These are phyloP conservation scores for Lucinisca nassula DNA, from an alignment of 2,888 invertebrate species.

Conservation along the genomic window DNA sequence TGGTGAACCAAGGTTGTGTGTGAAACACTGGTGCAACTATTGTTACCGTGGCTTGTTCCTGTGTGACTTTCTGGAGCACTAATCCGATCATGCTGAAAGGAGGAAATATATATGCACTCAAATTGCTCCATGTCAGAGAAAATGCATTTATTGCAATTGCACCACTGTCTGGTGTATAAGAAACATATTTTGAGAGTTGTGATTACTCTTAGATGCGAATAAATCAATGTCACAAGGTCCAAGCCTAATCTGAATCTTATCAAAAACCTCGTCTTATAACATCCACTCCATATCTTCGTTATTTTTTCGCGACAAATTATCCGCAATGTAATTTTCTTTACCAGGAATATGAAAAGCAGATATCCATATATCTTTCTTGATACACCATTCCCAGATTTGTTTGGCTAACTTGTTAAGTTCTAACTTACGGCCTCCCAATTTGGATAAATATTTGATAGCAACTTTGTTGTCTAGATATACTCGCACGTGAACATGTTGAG, in stretches of 20 bases:
- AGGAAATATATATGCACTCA: conserved; percentile 47
- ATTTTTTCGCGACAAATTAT: conserved; percentile 20
- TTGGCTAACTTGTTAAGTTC: background rate
- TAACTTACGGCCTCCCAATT: conserved; percentile 17
- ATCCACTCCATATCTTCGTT: conserved; percentile 45
- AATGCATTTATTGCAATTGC: conserved; percentile 57
- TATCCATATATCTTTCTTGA: conserved; percentile 36
- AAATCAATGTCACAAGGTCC: conserved; percentile 37
- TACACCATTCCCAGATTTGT: conserved; percentile 47
- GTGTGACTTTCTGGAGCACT: conserved; percentile 44
- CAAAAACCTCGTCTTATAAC: conserved; percentile 27
- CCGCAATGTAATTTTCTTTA: conserved; percentile 26
- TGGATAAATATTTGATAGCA: no score
- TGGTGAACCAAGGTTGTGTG: conserved; percentile 47
- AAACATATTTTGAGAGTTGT: conserved; percentile 27
- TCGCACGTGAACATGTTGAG: no score
- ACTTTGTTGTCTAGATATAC: conserved; percentile 22
- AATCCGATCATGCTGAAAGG: conserved; percentile 58
- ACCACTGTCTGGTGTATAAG: conserved; percentile 32
- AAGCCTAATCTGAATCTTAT: background rate
- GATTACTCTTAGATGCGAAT: conserved; percentile 49
- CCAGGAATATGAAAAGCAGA: conserved; percentile 48
- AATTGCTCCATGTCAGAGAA: conserved; percentile 44
- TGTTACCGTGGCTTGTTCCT: conserved; percentile 33
- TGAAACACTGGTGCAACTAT: conserved; percentile 43